A percentile compares a stretch with the other conserved stretches of the same genome.
These are phyloP conservation scores for Manduca sexta DNA, from an alignment of 1,140 invertebrate species.

Conservation along the genomic window DNA sequence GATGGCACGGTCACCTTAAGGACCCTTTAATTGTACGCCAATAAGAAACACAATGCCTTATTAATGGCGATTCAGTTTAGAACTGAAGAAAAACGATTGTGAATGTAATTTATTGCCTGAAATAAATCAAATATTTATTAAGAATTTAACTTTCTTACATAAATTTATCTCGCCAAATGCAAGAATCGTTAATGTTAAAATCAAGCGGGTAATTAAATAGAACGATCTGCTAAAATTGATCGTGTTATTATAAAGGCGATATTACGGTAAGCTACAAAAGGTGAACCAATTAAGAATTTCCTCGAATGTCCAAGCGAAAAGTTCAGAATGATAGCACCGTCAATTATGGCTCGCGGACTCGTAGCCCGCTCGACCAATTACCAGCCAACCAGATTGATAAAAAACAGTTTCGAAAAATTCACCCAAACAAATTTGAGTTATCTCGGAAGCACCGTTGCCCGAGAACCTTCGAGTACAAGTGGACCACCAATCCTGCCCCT, in stretches of 20 bases:
- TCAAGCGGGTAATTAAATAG: constrained; percentile 56
- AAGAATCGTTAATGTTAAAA: background rate
- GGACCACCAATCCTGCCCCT: constrained; percentile 27
- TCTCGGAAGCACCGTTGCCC: constrained; percentile 40
- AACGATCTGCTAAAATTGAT: constrained; percentile 66
- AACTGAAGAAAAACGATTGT: constrained; percentile 9
- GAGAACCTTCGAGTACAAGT: constrained; percentile 35
- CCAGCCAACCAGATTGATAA: constrained; percentile 63
- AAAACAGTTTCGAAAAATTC: constrained; percentile 59
- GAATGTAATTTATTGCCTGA: background rate
- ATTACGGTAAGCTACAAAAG: constrained; percentile 65
- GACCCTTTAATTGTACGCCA: constrained; percentile 61
- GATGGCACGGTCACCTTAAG: constrained; percentile 65
- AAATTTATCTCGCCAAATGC: too few relatives aligned
- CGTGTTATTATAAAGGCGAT: constrained; percentile 62
- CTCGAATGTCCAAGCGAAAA: constrained; percentile 60
- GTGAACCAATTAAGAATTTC: constrained; percentile 71
- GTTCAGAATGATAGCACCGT: constrained; percentile 66
- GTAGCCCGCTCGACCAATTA: constrained; percentile 55
- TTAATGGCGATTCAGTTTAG: constrained; percentile 34
- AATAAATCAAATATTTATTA: too few relatives aligned
- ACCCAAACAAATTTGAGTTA: constrained; percentile 61
- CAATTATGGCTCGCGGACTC: constrained; percentile 51
- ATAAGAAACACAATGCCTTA: constrained; percentile 63
- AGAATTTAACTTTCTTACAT: too few relatives aligned